Evolutionary conservation across 2,797 vertebrate genomes (phyloP).

Genomic region (Glyptemys insculpta): DNA sequence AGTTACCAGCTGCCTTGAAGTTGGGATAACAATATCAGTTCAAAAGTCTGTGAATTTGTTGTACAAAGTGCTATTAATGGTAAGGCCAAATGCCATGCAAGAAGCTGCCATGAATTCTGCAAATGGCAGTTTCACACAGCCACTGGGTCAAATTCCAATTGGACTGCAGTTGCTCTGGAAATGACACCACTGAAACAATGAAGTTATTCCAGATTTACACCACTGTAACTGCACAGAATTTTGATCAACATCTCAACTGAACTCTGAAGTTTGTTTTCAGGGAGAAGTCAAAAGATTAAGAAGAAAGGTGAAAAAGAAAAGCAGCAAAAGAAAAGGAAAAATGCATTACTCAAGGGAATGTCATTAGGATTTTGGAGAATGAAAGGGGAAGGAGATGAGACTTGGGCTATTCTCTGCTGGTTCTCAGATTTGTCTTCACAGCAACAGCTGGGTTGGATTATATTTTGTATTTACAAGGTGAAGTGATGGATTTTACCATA

Average conservation of each 20-base stretch:
- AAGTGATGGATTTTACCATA: not conserved
- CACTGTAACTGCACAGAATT: not conserved
- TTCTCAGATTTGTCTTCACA: not conserved
- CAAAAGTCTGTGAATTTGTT: not conserved
- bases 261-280: not conserved
- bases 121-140: not conserved
- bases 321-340: not conserved
- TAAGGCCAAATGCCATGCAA: not conserved
- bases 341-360: not conserved
- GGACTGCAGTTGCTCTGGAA: not conserved
- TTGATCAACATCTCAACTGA: not conserved
- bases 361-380: not conserved
- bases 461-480: not conserved
- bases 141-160: not conserved
- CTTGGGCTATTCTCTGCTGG: not conserved
- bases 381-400: not conserved
- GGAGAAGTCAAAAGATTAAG: not conserved
- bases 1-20: not conserved
- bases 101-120: not conserved
- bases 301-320: not conserved
- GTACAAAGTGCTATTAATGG: not conserved
- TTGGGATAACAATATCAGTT: not conserved
- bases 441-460: not conserved
- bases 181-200: not conserved
- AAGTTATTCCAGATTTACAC: not conserved